Evolutionary conservation across 2,888 invertebrate species (phyloP), one percentile per base, ranked within the genome.

Genomic region (Phaonia tiefii): DNA sequence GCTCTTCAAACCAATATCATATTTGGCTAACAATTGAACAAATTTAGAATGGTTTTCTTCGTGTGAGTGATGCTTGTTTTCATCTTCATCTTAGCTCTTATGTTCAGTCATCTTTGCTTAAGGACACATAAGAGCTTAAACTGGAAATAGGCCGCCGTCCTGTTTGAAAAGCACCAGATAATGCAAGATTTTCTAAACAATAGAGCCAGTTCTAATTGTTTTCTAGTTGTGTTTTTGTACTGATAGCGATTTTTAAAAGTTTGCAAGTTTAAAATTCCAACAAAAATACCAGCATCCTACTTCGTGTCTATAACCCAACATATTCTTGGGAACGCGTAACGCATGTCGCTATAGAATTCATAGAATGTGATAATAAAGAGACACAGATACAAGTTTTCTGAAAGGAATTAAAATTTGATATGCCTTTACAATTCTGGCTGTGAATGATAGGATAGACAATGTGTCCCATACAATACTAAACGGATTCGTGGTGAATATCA

Each of bases 91-190:
- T n/a, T n/a, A n/a, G 31, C 3, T 31, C 31, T 31, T 8, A 31
- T 31, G 3, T 31, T 31, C n/a, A n/a, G 31, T 31, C 8, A 8
- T 5, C 3, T 31, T 31, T 31, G 8, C 31, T 31, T 31, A 5
- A 31, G 31, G 31, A 31, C 3, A 31, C 31, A 31, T 8, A 31
- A 31, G 4, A 31, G 3, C 31, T 5, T 8, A 31, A 31, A 31
- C 31, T 31, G 31, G 31, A 31, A 31, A 31, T 31, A 31, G 31
- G 31, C 31, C 31, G 8, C 3, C 31, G 31, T 31, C 31, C 31
- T 74, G 70, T 74, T 69, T 58, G 56, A 58, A 70, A 63, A 65
- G 60, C 65, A 49, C 65, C 17, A 69, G 13, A 44, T 58, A 67
- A 72, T 25, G 66, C 66, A 31, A 73, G 58, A 39, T 37, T 10